Percentiles rank a stretch among this genome's conserved stretches.
Conservation (phyloP, 2,888 invertebrate genomes). For the Embidobia sp. region DNA sequence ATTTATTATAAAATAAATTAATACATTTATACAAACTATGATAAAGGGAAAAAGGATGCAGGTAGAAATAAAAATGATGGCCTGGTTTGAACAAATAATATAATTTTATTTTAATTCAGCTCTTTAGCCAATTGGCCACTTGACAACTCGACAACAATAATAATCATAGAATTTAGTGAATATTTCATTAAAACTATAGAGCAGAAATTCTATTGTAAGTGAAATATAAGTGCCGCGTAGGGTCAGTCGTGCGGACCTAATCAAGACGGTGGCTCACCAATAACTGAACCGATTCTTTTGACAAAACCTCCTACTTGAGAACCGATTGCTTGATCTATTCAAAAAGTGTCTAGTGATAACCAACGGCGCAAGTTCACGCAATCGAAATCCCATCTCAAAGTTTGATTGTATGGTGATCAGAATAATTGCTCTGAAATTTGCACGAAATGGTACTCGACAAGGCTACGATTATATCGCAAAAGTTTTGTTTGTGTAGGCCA, state of each 20-base stretch:
- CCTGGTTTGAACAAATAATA: conserved; percentile 80
- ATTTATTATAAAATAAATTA: too few relatives aligned
- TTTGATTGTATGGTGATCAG: conserved; percentile 48
- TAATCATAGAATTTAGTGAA: conserved; percentile 73
- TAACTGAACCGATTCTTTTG: conserved; percentile 51
- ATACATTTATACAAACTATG: too few relatives aligned
- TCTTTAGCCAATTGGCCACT: conserved; percentile 71
- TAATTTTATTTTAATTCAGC: conserved; percentile 77
- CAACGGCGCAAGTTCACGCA: conserved; percentile 27
- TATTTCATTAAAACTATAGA: conserved; percentile 65
- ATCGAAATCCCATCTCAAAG: conserved; percentile 24
- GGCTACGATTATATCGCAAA: conserved; percentile 59
- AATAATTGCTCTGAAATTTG: conserved; percentile 32
- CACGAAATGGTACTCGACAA: conserved; percentile 45
- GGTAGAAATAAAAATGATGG: too few relatives aligned
- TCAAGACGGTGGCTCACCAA: conserved; percentile 68
- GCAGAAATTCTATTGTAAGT: conserved; percentile 68
- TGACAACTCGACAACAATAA: conserved; percentile 78
- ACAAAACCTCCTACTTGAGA: conserved; percentile 28
- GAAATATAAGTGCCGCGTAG: conserved; percentile 78
- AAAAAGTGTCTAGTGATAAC: conserved; percentile 24
- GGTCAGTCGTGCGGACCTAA: conserved; percentile 81
- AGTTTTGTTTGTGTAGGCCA: conserved; percentile 66
- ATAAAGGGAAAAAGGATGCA: too few relatives aligned
- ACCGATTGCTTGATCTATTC: conserved; percentile 13